A percentile compares a stretch with the other conserved stretches of the same genome.
phyloP scores from a whole-genome alignment of 2,797 vertebrate species.

The Tragelaphus eurycerus region DNA sequence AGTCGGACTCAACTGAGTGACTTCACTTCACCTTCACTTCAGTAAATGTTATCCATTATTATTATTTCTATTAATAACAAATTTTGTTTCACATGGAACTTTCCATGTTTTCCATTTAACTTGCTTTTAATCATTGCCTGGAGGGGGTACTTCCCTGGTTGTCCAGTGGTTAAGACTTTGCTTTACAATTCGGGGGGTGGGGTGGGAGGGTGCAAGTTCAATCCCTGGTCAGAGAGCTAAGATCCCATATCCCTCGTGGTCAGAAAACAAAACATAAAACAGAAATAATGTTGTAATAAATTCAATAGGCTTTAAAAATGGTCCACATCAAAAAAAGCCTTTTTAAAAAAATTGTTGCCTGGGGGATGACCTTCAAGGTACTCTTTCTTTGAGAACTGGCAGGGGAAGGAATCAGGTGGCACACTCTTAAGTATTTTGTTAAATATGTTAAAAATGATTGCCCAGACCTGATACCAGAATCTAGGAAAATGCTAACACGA shows the following conservation, averaged over 20 bases:
- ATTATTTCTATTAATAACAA: not conserved
- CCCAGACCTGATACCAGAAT: not conserved
- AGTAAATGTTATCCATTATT: not conserved
- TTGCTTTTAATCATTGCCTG: not conserved
- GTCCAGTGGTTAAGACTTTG: not conserved
- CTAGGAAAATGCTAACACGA: conserved; percentile 53
- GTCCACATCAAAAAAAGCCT: not conserved
- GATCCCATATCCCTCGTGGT: not conserved
- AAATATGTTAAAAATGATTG: not conserved
- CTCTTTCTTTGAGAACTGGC: not conserved
- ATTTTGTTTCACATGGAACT: not conserved
- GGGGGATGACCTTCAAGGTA: not conserved
- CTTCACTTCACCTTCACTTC: too few relatives aligned
- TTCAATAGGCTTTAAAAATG: not conserved
- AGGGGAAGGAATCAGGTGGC: not conserved
- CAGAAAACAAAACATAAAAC: not conserved
- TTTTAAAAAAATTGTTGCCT: not conserved
- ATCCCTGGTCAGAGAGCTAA: not conserved
- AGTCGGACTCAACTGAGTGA: not conserved
- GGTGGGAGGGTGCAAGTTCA: not conserved
- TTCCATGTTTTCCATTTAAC: not conserved
- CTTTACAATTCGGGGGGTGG: not conserved
- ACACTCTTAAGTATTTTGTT: not conserved
- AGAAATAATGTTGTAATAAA: not conserved
- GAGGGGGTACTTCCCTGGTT: not conserved